Evolutionary conservation across 2,113 vertebrate species (phyloP).

Genomic region (Pygathrix nemaeus): DNA sequence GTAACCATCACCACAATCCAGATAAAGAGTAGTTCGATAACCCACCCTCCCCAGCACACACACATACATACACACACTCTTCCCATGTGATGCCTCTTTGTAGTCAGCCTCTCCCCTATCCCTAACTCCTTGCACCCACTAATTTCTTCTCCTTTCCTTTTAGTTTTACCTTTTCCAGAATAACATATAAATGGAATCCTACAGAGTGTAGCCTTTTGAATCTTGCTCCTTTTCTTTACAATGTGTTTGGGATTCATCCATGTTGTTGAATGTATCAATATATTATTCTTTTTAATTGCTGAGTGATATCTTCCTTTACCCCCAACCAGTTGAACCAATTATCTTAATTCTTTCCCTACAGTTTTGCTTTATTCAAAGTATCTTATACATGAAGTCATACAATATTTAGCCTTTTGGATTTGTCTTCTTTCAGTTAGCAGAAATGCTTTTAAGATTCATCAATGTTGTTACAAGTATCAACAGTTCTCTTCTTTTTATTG

Average conservation of each 20-base stretch:
- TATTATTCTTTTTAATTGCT: neutral
- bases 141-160: neutral
- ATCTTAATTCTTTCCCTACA: neutral
- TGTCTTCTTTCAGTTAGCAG: neutral
- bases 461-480: neutral
- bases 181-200: neutral
- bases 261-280: neutral
- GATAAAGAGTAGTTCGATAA: neutral
- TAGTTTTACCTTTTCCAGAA: slow-evolving; percentile 11
- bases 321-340: neutral
- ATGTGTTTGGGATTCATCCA: neutral
- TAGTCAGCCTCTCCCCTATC: neutral
- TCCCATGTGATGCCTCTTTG: neutral
- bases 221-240: neutral
- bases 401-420: neutral
- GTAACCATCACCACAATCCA: neutral
- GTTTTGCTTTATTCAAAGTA: neutral
- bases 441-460: neutral
- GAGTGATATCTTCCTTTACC: neutral
- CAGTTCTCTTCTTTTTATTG: neutral
- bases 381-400: neutral
- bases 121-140: neutral
- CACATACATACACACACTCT: neutral
- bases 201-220: neutral
- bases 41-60: accelerated